These are phyloP conservation scores for Pyrochroa serraticornis DNA, from an alignment of 2,888 invertebrate genomes.

Conservation along the genomic window DNA sequence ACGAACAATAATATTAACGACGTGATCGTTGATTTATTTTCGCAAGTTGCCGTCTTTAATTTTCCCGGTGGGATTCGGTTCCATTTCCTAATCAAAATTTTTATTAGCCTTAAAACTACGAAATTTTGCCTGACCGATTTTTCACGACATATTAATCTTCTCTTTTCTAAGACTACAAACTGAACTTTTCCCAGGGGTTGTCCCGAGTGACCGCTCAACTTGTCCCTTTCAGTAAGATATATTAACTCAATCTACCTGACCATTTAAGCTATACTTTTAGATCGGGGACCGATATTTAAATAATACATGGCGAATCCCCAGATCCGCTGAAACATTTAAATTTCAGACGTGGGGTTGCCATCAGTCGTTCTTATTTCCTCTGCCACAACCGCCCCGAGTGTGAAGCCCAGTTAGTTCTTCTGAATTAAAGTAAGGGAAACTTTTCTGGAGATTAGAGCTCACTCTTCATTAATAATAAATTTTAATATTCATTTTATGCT, in stretches of 20 bases:
- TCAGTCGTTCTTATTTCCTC: not conserved
- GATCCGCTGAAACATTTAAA: constrained; percentile 17
- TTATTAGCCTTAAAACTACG: constrained; percentile 16
- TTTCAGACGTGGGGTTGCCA: constrained; percentile 10
- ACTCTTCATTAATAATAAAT: constrained; percentile 44
- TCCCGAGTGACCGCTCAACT: constrained; percentile 40
- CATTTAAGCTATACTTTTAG: constrained; percentile 30
- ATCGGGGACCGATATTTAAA: constrained; percentile 26
- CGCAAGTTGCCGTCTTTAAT: not conserved
- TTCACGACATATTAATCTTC: constrained; percentile 27
- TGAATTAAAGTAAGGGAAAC: constrained; percentile 20
- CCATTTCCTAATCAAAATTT: constrained; percentile 28
- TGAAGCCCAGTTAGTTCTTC: constrained; percentile 12
- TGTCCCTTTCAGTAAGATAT: constrained; percentile 36
- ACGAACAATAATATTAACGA: not conserved
- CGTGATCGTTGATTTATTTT: not conserved
- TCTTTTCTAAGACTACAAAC: constrained; percentile 31
- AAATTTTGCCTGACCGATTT: constrained; percentile 16
- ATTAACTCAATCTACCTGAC: constrained; percentile 38
- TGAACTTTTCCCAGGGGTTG: constrained; percentile 38
- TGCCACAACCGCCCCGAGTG: constrained; percentile 10
- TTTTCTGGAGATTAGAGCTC: constrained; percentile 26
- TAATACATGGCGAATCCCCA: constrained; percentile 17
- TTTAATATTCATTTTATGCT: constrained; percentile 42
- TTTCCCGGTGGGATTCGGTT: constrained; percentile 3